A percentile compares a stretch with the other conserved stretches of the same genome.
phyloP scores from a whole-genome alignment of 2,888 invertebrate species.

The Drosophila merina region DNA sequence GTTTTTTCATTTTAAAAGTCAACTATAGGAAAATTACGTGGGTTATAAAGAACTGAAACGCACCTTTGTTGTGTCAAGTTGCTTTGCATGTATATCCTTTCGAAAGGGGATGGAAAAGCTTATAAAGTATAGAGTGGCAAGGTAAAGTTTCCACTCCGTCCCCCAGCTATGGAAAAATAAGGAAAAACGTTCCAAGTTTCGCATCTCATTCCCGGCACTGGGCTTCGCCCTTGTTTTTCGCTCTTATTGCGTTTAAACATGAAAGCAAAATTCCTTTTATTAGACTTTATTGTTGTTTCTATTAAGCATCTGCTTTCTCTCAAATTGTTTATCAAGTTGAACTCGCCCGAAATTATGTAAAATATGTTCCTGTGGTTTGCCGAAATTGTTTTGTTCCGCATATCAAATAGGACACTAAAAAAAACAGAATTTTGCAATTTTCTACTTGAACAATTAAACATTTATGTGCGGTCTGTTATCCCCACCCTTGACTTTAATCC shows the following conservation, averaged over 20 bases:
- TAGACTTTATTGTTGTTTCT: conserved; percentile 55
- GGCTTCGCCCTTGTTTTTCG: conserved; percentile 25
- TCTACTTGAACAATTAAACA: conserved; percentile 67
- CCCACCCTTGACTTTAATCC: conserved; percentile 52
- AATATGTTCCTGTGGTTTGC: conserved; percentile 65
- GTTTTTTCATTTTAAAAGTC: too few relatives aligned
- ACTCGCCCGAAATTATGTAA: conserved; percentile 71
- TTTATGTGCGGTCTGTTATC: conserved; percentile 38
- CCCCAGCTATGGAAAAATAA: conserved; percentile 26
- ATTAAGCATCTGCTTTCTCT: conserved; percentile 67
- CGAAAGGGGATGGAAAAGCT: conserved; percentile 23
- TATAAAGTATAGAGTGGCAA: conserved; percentile 49
- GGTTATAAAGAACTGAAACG: conserved; percentile 45
- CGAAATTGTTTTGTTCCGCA: conserved; percentile 11
- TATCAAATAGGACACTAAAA: conserved; percentile 25
- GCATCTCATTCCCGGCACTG: conserved; percentile 15
- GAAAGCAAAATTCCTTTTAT: conserved; percentile 76
- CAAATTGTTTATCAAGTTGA: conserved; percentile 76
- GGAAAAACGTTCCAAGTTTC: conserved; percentile 20
- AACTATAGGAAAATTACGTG: too few relatives aligned
- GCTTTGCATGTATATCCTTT: conserved; percentile 13
- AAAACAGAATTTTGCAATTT: conserved; percentile 58
- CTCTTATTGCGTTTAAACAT: conserved; percentile 56
- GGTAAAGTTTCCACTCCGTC: conserved; percentile 49
- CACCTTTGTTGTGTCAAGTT: conserved; percentile 61